Conservation (phyloP, 2,888 invertebrate species). For the Macaria liturata region DNA sequence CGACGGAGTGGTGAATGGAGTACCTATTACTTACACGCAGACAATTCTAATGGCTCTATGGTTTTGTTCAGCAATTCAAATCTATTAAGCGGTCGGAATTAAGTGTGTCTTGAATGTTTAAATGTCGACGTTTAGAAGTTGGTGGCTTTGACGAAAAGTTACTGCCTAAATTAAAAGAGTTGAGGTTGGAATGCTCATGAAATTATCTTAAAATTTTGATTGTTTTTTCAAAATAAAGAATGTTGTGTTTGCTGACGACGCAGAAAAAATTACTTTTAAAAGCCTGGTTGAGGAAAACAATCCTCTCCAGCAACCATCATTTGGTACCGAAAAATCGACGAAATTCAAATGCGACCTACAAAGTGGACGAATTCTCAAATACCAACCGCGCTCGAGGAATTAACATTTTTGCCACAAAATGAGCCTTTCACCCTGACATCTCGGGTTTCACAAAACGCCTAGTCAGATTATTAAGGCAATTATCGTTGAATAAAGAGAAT, state of each 20-base stretch:
- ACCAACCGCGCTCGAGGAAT: slow-evolving; percentile 21
- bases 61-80: slow-evolving; percentile 20
- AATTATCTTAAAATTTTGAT: no score
- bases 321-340: slow-evolving; percentile 10
- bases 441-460: slow-evolving; percentile 37
- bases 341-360: slow-evolving; percentile 19
- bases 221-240: no score
- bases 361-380: slow-evolving; percentile 19
- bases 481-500: slow-evolving; percentile 44
- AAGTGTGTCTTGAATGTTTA: slow-evolving; percentile 1
- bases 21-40: slow-evolving; percentile 23
- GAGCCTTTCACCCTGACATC: slow-evolving; percentile 20
- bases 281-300: background rate
- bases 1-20: slow-evolving; percentile 18
- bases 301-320: slow-evolving; percentile 1
- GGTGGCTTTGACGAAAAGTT: no score
- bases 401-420: slow-evolving; percentile 27
- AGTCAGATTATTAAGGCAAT: slow-evolving; percentile 45
- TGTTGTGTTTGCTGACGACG: background rate
- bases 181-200: no score
- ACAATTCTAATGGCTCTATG: slow-evolving; percentile 22
- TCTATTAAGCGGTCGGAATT: slow-evolving; percentile 9
- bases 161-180: no score
- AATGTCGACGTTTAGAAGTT: background rate
- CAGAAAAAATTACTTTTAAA: background rate